phyloP scores from a whole-genome alignment of 2,113 vertebrate genomes.

The Leiothrix lutea region DNA sequence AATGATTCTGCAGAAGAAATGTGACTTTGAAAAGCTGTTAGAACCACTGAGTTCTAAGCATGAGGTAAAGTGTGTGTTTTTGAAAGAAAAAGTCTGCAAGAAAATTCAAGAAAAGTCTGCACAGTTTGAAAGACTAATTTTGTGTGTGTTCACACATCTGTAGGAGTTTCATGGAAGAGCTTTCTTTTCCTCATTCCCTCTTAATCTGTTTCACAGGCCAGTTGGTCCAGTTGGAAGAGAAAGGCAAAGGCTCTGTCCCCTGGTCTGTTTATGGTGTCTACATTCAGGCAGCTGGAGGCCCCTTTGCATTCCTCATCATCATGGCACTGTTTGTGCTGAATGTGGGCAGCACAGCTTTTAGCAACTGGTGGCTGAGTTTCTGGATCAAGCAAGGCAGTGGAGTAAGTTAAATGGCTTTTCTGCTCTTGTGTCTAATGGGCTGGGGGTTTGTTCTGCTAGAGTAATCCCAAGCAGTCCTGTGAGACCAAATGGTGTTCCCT shows the following conservation, averaged over 20 bases:
- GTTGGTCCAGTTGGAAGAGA: conserved; percentile 84
- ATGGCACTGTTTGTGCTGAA: conserved; percentile 86
- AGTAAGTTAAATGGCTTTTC: conserved; percentile 73
- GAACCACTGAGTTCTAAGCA: not conserved
- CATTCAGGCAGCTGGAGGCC: conserved; percentile 87
- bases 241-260: conserved; percentile 85
- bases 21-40: not conserved
- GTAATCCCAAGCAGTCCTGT: not conserved
- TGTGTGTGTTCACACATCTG: not conserved
- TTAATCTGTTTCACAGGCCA: conserved; percentile 68
- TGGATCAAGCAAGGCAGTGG: conserved; percentile 96
- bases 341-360: conserved; percentile 90
- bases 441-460: not conserved
- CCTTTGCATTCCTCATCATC: conserved; percentile 84
- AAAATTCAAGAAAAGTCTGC: too few species aligned
- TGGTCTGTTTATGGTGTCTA: conserved; percentile 86
- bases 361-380: conserved; percentile 94
- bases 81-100: too few species aligned
- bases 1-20: not conserved
- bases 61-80: not conserved
- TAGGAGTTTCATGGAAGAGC: not conserved
- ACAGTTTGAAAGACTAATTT: not conserved
- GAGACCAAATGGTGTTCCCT: not conserved
- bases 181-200: not conserved
- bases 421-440: not conserved